Conservation (phyloP, 2,888 invertebrate genomes). For the Pharmacophagus antenor region DNA sequence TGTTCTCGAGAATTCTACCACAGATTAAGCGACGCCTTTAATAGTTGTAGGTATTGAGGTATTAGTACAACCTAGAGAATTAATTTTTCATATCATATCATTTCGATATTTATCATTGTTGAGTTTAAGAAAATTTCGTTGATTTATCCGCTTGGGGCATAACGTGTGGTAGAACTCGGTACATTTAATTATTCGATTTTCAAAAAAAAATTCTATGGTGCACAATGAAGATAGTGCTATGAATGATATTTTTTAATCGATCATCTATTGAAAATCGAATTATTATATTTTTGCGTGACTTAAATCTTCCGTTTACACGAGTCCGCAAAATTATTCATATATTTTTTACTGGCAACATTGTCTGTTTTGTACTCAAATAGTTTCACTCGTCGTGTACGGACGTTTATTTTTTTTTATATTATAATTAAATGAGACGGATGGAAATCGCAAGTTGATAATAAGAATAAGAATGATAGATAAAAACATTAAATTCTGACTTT, state of each 20-base stretch:
- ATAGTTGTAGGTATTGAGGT: not conserved
- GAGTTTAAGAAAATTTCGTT: not conserved
- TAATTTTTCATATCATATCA: conserved; percentile 3
- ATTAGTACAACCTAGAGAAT: not conserved
- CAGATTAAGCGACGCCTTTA: conserved; percentile 16
- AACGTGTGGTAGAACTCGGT: conserved; percentile 7
- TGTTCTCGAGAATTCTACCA: conserved; percentile 16
- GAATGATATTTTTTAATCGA: not conserved
- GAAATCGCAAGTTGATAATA: no score
- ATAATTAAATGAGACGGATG: no score
- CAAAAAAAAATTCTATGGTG: not conserved
- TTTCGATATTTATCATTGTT: not conserved
- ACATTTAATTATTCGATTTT: conserved; percentile 15
- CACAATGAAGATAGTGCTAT: not conserved
- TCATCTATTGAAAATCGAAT: conserved; percentile 14
- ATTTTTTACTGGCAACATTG: conserved; percentile 21
- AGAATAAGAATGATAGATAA: no score
- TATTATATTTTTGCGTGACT: conserved; percentile 10
- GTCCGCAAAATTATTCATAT: conserved; percentile 11
- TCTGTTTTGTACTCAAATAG: not conserved
- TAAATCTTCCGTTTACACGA: conserved; percentile 26
- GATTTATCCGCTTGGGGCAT: not conserved
- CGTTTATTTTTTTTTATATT: not conserved
- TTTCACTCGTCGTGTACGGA: not conserved
- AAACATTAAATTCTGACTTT: no score